A percentile compares a stretch with the other conserved stretches of the same genome.
Evolutionary conservation across 2,113 vertebrate genomes (phyloP).

Genomic region (Lepus americanus): DNA sequence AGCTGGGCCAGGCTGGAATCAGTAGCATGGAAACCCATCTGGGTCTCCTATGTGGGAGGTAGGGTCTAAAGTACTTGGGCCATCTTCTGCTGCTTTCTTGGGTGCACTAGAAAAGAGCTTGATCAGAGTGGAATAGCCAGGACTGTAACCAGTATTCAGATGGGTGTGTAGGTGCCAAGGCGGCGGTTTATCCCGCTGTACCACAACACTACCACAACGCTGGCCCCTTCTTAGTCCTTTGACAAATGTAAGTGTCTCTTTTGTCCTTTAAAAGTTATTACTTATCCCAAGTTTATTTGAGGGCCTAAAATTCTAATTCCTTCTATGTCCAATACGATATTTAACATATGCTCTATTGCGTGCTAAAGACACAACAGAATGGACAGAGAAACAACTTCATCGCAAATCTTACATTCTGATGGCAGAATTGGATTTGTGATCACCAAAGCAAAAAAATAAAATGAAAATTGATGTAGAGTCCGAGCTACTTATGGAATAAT

Average conservation of each 20-base stretch:
- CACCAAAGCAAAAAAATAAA: constrained; percentile 34
- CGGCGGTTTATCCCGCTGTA: too few species aligned
- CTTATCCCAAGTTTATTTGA: background rate
- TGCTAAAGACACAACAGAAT: background rate
- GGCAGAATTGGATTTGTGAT: background rate
- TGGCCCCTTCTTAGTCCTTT: background rate
- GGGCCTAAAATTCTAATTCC: background rate
- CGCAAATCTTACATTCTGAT: background rate
- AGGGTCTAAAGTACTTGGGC: too few species aligned
- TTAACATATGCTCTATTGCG: background rate
- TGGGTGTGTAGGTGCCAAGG: too few species aligned
- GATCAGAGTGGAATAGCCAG: too few species aligned
- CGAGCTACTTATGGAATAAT: background rate
- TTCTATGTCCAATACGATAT: background rate
- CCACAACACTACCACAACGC: too few species aligned
- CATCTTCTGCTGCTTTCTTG: too few species aligned
- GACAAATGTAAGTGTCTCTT: constrained; percentile 1
- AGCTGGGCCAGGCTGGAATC: too few species aligned
- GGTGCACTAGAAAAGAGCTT: too few species aligned
- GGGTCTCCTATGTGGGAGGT: too few species aligned
- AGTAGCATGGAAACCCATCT: too few species aligned
- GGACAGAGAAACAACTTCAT: background rate
- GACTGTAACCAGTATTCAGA: too few species aligned
- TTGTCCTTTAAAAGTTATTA: background rate
- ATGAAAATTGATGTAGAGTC: background rate